Evolutionary conservation across 2,113 vertebrate genomes (phyloP).

Genomic region (pig (Sus scrofa)): DNA sequence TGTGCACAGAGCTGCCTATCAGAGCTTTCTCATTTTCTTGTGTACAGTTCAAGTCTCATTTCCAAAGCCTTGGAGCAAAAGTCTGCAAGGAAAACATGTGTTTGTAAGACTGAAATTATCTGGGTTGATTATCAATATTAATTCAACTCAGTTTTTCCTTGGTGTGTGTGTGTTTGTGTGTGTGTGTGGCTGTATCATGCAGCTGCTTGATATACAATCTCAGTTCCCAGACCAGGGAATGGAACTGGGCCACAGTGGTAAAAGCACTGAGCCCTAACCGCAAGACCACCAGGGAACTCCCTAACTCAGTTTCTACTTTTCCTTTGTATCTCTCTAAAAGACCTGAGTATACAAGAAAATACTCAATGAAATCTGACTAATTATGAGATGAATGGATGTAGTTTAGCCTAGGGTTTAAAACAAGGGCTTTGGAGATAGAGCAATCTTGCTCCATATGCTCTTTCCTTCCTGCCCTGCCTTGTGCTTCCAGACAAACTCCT

Average conservation of each 20-base stretch:
- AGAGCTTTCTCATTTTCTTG: not conserved
- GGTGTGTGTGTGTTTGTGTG: no score
- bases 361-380: not conserved
- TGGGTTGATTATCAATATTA: constrained; percentile 16
- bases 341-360: constrained; percentile 1
- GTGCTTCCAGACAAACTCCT: constrained; percentile 66
- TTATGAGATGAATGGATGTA: not conserved
- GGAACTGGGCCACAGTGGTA: no score
- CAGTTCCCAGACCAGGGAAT: no score
- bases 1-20: not conserved
- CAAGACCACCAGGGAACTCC: no score
- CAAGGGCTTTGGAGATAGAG: not conserved
- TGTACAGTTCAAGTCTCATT: not conserved
- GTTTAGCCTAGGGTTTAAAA: not conserved
- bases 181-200: no score
- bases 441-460: constrained; percentile 9
- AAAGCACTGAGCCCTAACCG: no score
- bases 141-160: not conserved
- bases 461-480: constrained; percentile 9
- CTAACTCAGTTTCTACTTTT: not conserved
- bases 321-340: constrained; percentile 38
- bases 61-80: constrained; percentile 46
- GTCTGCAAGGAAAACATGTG: not conserved
- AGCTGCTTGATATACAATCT: no score
- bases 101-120: constrained; percentile 10